Percentiles rank a stretch among this genome's conserved stretches.
Conservation (phyloP, 2,888 invertebrate genomes). For the Macaria liturata region DNA sequence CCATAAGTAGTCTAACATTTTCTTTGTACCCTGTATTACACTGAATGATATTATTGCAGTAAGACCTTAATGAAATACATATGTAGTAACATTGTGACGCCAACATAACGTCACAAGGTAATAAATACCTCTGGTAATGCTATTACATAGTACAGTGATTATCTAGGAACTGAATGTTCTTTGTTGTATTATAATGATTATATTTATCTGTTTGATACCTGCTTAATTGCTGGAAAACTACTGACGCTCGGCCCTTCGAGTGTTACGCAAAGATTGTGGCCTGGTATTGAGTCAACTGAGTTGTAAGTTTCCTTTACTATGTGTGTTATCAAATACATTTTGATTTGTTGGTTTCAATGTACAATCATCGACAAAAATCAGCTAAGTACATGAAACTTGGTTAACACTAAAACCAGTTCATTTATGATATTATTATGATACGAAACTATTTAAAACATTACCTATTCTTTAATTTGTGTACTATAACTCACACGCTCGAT, state of each 20-base stretch:
- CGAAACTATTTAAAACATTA: too few relatives aligned
- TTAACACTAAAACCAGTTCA: too few relatives aligned
- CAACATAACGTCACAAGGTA: conserved; percentile 3
- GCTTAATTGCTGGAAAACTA: conserved; percentile 23
- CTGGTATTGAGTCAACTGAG: neutral
- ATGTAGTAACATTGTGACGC: neutral
- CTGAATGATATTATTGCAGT: too few relatives aligned
- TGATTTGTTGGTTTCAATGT: conserved; percentile 5
- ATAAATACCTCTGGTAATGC: neutral
- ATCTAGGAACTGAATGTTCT: conserved; percentile 9
- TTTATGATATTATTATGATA: too few relatives aligned
- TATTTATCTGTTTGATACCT: conserved; percentile 12
- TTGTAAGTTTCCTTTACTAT: conserved; percentile 18
- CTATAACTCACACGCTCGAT: too few relatives aligned
- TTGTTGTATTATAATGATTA: conserved; percentile 8
- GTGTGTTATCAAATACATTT: conserved; percentile 8
- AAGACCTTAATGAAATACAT: too few relatives aligned
- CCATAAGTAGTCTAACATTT: too few relatives aligned
- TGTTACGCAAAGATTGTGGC: conserved; percentile 14
- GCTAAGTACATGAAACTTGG: neutral
- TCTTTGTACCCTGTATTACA: too few relatives aligned
- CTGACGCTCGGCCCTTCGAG: conserved; percentile 5
- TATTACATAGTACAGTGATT: conserved; percentile 1
- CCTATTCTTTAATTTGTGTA: too few relatives aligned
- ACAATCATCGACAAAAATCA: conserved; percentile 5